Percentiles rank a stretch among this genome's conserved stretches.
phyloP scores from a whole-genome alignment of 2,113 vertebrate species.

The Protomyctophum bolini region DNA sequence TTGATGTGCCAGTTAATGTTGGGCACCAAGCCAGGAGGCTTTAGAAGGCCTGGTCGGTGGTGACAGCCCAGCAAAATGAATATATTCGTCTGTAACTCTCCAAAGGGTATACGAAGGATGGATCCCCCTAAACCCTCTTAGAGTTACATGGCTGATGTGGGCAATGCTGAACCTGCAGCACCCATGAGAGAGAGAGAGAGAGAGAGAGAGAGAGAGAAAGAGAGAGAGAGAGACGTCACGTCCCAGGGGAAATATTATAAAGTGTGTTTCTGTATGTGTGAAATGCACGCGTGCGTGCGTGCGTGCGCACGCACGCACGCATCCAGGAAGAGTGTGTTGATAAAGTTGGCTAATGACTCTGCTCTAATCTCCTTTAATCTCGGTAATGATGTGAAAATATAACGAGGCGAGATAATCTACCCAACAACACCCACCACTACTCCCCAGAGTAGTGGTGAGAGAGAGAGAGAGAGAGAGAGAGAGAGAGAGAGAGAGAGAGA shows the following conservation, averaged over 20 bases:
- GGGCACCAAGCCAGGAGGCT: too few species aligned
- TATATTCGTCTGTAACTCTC: too few species aligned
- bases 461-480: background rate
- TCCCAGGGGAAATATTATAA: slow-evolving; percentile 2
- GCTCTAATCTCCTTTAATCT: slow-evolving; percentile 64
- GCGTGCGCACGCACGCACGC: background rate
- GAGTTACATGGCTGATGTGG: too few species aligned
- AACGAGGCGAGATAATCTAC: slow-evolving; percentile 24
- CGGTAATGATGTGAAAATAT: slow-evolving; percentile 51
- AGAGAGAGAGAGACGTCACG: background rate
- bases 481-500: background rate
- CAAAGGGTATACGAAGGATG: too few species aligned
- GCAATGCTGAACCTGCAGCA: too few species aligned
- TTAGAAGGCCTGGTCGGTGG: too few species aligned
- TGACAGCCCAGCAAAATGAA: too few species aligned
- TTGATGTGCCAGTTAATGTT: too few species aligned
- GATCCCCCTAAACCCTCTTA: too few species aligned
- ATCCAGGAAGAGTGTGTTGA: background rate
- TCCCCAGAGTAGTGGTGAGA: background rate
- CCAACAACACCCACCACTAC: slow-evolving; percentile 30
- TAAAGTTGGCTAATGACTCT: slow-evolving; percentile 11
- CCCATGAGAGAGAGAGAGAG: background rate
- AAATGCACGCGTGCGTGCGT: slow-evolving; percentile 1
- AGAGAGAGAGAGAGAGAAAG: background rate
- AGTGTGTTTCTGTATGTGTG: slow-evolving; percentile 2